Base-by-base conservation (phyloP, 2,888 invertebrate species). In the Buathra laborator region DNA sequence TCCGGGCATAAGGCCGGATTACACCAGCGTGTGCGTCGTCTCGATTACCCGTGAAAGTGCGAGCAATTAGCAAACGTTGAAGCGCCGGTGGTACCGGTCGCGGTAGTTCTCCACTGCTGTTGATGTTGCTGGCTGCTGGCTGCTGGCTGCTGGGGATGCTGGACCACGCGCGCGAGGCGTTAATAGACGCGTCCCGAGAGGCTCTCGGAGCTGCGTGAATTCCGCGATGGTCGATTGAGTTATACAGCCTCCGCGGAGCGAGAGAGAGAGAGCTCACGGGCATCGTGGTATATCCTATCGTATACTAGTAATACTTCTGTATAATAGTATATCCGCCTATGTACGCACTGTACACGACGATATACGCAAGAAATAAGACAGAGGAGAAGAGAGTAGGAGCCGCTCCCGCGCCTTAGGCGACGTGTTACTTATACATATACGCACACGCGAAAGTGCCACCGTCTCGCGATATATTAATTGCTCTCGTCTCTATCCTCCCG, bases 21-120 rank as follows among this genome's bases (percentile, higher is more conserved):
- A 72, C 80, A 67, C 46, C 56, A 74, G 53, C 44, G 43, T 43
- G 48, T 66, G 62, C 80, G 51, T 78, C 84, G 81, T 81, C 77
- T 86, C 82, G 84, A 82, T 84, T 86, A 81, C 82, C 80, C 85
- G 84, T 82, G 85, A 85, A 85, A 85, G 85, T 82, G 85, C 81
- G 85, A 85, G 70, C 85, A 85, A 85, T 85, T 85, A 85, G 85
- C 75, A 79, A 82, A 82, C 75, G 46, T 56, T 43, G 78, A 78
- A 78, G 74, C 81, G 84, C 84, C 77, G 43, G 78, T 83, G 67
- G 78, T 79, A 72, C 48, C 29, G 62, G 71, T 24, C 19, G 5
- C 9, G 19, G 64, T 64, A 16, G 51, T 46, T 66, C 32, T 51
- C 12, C 3, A 43, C 37, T 32, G 43, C 12, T 29, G 53, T 46